Evolutionary conservation across 2,888 invertebrate species (phyloP).

Genomic region (Nephrotoma flavescens): DNA sequence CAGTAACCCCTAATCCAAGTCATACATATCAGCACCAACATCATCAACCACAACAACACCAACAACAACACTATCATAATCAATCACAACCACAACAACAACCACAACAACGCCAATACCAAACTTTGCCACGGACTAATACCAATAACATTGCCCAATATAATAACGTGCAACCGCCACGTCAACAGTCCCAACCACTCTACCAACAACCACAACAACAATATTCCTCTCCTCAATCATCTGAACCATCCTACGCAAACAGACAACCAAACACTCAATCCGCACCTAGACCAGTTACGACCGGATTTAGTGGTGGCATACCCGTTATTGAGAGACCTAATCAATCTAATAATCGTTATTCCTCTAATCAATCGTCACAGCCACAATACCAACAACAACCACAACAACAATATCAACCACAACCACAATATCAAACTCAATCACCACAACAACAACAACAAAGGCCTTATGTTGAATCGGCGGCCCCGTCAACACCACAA

Average conservation of each 20-base stretch:
- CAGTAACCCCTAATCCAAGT: constrained; percentile 9
- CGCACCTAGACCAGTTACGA: constrained; percentile 4
- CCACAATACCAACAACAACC: constrained; percentile 2
- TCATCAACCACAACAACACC: constrained; percentile 9
- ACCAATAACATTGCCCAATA: not conserved
- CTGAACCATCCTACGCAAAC: constrained; percentile 5
- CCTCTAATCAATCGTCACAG: constrained; percentile 4
- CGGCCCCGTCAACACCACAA: constrained; percentile 9
- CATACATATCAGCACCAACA: constrained; percentile 14
- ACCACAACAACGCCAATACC: not conserved
- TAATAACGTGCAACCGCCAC: not conserved
- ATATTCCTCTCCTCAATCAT: constrained; percentile 6
- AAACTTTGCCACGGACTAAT: not conserved
- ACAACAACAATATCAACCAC: not conserved
- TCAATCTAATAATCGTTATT: not conserved
- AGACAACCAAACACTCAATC: not conserved
- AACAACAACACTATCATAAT: constrained; percentile 14
- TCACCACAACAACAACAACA: constrained; percentile 12
- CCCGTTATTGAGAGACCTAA: constrained; percentile 7
- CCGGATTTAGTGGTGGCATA: constrained; percentile 14
- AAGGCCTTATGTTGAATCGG: constrained; percentile 10
- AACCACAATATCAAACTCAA: constrained; percentile 7
- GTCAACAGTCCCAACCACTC: constrained; percentile 6
- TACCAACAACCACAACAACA: constrained; percentile 13
- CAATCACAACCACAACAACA: constrained; percentile 1